These are phyloP conservation scores for Orius insidiosus DNA, from an alignment of 1,140 invertebrate genomes.

Conservation along the genomic window DNA sequence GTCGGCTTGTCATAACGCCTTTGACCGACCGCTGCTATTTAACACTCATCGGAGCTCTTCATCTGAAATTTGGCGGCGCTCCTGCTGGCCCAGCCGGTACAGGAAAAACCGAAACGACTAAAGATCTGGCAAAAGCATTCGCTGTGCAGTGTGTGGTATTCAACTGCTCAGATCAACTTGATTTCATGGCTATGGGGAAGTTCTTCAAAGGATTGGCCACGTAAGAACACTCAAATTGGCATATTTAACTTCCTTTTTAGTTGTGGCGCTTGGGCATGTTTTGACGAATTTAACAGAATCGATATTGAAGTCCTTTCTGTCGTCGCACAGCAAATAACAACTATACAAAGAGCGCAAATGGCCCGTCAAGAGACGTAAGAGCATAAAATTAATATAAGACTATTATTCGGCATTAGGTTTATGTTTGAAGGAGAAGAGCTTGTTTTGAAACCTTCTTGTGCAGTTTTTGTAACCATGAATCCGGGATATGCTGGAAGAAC, in stretches of 20 bases:
- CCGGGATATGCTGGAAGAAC: slow-evolving; percentile 54
- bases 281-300: slow-evolving; percentile 62
- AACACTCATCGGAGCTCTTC: slow-evolving; percentile 46
- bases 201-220: slow-evolving; percentile 37
- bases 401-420: slow-evolving; percentile 27
- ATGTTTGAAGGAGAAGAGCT: slow-evolving; percentile 47
- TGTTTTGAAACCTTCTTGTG: slow-evolving; percentile 40
- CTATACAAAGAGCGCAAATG: slow-evolving; percentile 39
- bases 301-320: slow-evolving; percentile 47
- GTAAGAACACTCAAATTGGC: slow-evolving; percentile 19
- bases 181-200: slow-evolving; percentile 54
- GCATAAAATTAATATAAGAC: slow-evolving; percentile 4
- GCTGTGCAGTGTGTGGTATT: slow-evolving; percentile 60
- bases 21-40: slow-evolving; percentile 58
- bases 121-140: slow-evolving; percentile 56
- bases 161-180: slow-evolving; percentile 57
- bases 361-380: slow-evolving; percentile 25
- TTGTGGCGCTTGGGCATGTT: slow-evolving; percentile 60
- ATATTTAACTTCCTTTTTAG: slow-evolving; percentile 24
- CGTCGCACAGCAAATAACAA: slow-evolving; percentile 41
- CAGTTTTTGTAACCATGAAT: slow-evolving; percentile 60
- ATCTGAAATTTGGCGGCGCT: slow-evolving; percentile 52
- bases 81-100: slow-evolving; percentile 54
- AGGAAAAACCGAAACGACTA: slow-evolving; percentile 58
- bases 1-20: slow-evolving; percentile 60